Base-by-base conservation (phyloP, 2,113 vertebrate species). In the Brachypteracias leptosomus region DNA sequence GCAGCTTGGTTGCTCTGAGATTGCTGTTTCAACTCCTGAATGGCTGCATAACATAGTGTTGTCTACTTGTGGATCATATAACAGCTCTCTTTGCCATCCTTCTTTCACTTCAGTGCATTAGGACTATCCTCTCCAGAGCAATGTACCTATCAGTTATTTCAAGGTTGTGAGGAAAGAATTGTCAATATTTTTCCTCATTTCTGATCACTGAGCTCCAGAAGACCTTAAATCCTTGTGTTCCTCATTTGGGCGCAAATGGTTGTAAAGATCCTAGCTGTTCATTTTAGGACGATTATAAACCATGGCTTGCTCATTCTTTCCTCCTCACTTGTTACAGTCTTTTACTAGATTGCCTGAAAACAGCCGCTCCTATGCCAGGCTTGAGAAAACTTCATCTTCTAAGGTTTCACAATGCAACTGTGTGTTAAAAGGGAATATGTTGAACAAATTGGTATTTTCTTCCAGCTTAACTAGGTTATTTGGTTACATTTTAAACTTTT, bases 1-100 rank as follows among this genome's bases (percentile, higher is more conserved):
- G 93, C 92, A 95, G 87, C 77, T 97, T 93, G 62, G 91, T 83
- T 95, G 93, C 97, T 96, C 92, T 82, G 96, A 95, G 95, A 95
- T 92, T 88, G 84, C 86, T 52, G 85, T 92, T 96, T 97, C 97
- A 89, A 33, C 94, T 97, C 93, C 88, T 71, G 61, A 85, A 94
- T 68, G 86, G 88, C 81, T 90, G 81, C 16, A 20, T 61, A 89
- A 84, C 63, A 40, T 35, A 75, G 62, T 93, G 85, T 94, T 96
- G 84, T 93, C 74, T 87, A 20, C 92, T n/a, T 70, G 35, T 85
- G 35, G 71, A 71, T 88, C n/a, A 7, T 51, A n/a, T 86, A 86
- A 96, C 87, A 93, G 79, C 82, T 55, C 95, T 94, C 95, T 96
- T 68, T 93, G 93, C 84, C 92, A 22, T 74, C 33, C 77, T 80